phyloP scores from a whole-genome alignment of 2,797 vertebrate genomes.

The Eulemur albifrons region DNA sequence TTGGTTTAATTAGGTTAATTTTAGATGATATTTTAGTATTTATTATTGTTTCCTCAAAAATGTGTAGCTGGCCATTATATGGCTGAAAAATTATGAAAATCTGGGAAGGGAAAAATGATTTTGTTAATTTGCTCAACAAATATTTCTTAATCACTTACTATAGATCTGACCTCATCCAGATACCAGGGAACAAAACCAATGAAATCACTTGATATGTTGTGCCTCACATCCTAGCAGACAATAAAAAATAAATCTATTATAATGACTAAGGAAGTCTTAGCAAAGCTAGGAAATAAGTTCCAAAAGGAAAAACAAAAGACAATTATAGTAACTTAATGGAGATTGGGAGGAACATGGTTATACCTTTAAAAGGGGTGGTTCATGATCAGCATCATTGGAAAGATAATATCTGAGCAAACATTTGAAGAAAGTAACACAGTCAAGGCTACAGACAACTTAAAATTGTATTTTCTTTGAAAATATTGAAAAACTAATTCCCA shows the following conservation, averaged over 20 bases:
- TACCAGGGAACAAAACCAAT: not conserved
- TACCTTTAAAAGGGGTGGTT: not conserved
- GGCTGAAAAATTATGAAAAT: not conserved
- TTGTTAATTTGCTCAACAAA: not conserved
- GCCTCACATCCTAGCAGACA: not conserved
- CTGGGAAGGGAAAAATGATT: not conserved
- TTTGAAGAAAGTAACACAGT: not conserved
- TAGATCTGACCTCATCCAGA: accelerated
- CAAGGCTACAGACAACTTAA: not conserved
- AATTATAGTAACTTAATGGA: not conserved
- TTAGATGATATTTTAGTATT: not conserved
- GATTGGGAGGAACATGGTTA: not conserved
- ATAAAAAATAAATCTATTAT: not conserved
- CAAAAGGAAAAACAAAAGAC: not conserved
- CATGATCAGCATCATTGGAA: not conserved
- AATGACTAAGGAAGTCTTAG: not conserved
- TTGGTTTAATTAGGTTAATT: not conserved
- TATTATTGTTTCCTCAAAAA: not conserved
- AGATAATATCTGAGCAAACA: not conserved
- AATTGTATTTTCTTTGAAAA: not conserved
- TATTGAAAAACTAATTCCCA: not conserved
- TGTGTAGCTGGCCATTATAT: not conserved
- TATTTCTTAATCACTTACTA: not conserved
- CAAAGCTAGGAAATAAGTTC: not conserved
- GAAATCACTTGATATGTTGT: not conserved